Conservation (phyloP, 2,888 invertebrate species). For the Phragmatobia fuliginosa region DNA sequence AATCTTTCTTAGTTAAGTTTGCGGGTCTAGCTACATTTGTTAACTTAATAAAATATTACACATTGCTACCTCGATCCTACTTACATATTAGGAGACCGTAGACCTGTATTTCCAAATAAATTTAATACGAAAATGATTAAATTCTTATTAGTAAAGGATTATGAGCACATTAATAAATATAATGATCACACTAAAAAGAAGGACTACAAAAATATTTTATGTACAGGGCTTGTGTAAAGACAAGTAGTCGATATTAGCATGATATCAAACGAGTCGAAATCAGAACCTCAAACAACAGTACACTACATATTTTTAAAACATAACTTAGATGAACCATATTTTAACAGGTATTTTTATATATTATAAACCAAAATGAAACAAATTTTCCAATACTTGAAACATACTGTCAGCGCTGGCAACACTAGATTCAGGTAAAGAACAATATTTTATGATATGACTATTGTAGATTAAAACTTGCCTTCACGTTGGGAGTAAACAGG, state of each 20-base stretch:
- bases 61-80: background rate
- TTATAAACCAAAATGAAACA: background rate
- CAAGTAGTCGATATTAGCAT: background rate
- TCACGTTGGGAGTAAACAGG: constrained; percentile 39
- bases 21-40: no score
- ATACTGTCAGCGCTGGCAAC: background rate
- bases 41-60: no score
- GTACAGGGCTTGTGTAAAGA: background rate
- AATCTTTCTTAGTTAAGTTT: background rate
- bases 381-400: background rate
- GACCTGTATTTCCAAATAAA: background rate
- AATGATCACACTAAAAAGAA: no score
- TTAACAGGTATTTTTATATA: background rate
- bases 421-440: background rate
- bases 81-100: background rate
- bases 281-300: background rate
- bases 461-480: constrained; percentile 13
- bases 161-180: no score
- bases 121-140: no score
- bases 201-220: background rate
- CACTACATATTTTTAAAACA: background rate
- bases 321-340: background rate
- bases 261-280: background rate
- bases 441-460: background rate
- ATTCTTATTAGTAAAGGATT: no score